Conservation (phyloP, 2,888 invertebrate species). For the Pyrrhosoma nymphula region DNA sequence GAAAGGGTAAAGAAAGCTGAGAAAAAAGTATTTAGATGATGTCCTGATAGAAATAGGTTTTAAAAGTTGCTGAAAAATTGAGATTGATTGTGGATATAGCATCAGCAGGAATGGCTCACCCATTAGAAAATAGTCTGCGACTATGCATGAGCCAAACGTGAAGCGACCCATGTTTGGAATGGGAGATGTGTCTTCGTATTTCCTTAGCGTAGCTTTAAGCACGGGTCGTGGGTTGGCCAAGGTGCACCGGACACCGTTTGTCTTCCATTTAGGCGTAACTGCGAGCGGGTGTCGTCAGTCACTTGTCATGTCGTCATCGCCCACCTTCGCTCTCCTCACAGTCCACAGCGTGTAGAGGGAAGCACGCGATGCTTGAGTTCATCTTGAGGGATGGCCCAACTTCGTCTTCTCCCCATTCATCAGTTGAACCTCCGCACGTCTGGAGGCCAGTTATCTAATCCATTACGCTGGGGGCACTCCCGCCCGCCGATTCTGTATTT, state of each 20-base stretch:
- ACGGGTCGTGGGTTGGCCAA: not conserved
- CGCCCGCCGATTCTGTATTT: not conserved
- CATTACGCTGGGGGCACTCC: not conserved
- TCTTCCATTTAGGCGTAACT: not conserved
- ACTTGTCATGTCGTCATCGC: conserved; percentile 13
- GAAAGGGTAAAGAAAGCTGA: too few species aligned
- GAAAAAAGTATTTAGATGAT: too few species aligned
- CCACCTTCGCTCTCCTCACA: too few species aligned
- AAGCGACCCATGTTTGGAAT: too few species aligned
- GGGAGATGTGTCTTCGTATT: too few species aligned
- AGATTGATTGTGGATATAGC: too few species aligned
- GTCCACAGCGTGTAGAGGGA: not conserved
- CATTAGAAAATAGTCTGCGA: too few species aligned
- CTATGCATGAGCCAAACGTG: too few species aligned
- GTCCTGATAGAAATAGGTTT: too few species aligned
- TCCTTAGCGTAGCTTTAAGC: not conserved
- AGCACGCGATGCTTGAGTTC: not conserved
- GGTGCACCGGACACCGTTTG: not conserved
- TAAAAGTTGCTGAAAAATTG: too few species aligned
- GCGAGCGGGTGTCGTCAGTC: conserved; percentile 6
- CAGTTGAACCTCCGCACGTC: not conserved
- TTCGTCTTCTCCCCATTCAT: not conserved
- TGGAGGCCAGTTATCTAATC: not conserved
- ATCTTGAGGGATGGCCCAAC: not conserved
- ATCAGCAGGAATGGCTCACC: too few species aligned